Evolutionary conservation across 53 echinoderm and acorn worm species (phyloP), one percentile per base, ranked within the genome.

Genomic region (Apostichopus leukothele): DNA sequence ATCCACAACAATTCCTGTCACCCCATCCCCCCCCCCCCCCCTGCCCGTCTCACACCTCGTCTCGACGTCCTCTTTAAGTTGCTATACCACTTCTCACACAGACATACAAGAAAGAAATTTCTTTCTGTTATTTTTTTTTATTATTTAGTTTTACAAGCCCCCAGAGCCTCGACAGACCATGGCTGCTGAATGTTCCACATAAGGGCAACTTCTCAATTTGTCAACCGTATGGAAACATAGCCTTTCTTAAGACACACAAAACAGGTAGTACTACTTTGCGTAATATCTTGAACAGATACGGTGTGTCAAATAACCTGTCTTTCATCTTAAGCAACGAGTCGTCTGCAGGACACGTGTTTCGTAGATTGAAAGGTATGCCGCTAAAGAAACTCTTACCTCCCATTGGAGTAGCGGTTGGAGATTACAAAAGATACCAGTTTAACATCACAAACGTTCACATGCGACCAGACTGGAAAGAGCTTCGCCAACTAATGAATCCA

Each of bases 251-350:
- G 50, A 93, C 91, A 4, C 91, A 90, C 74, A 93, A 93, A 74
- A 93, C 93, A 1, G 93, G 91, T n/a, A 89, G 93, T 21, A 93
- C 93, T 27, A 93, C 93, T 1, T 7, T 93, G 14, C 60, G 76
- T 11, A 68, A 74, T 25, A 74, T 93, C 9, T 25, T 93, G 1
- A 91, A 93, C 63, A 89, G 90, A 20, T 93, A 74, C 59, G 93
- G 91, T 11, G 76, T 85, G 12, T 67, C 53, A 53, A 73, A 71
- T 1, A 86, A 87, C 13, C 55, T 93, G 12, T 93, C 93, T 1
- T 91, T 93, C 51, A 76, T 87, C 1, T 23, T 93, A 27, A 89
- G 76, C 13, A 89, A 79, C 75, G 25, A 77, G 53, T 71, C 63
- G 4, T 67, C 60, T 21, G 89, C 78, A 4, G 93, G 93, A 6